These are phyloP conservation scores for Pharmacophagus antenor DNA, from an alignment of 2,888 invertebrate species.

Conservation along the genomic window DNA sequence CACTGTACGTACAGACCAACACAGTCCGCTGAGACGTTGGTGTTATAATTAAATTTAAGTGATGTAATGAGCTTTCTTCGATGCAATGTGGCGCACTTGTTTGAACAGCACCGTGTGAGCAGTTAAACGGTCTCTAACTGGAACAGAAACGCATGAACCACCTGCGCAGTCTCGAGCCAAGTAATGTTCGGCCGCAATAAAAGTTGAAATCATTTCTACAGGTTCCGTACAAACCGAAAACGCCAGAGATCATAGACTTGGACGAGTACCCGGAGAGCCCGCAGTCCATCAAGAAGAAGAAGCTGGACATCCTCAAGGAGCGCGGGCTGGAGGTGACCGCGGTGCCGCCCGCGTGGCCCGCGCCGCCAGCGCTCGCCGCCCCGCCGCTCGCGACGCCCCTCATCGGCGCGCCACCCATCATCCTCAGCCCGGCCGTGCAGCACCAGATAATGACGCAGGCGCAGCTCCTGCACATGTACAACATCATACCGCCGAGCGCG, in stretches of 20 bases:
- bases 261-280: slow-evolving; percentile 79
- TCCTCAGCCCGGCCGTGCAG: slow-evolving; percentile 63
- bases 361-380: slow-evolving; percentile 35
- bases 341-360: slow-evolving; percentile 67
- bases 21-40: no score
- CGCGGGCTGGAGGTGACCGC: slow-evolving; percentile 89
- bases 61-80: no score
- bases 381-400: slow-evolving; percentile 36
- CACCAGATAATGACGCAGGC: slow-evolving; percentile 76
- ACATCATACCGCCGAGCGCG: slow-evolving; percentile 55
- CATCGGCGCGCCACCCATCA: slow-evolving; percentile 45
- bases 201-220: slow-evolving; percentile 40
- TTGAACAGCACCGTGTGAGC: no score
- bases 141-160: no score
- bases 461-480: slow-evolving; percentile 68
- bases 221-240: slow-evolving; percentile 82
- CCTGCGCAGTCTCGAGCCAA: no score
- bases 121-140: no score
- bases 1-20: no score
- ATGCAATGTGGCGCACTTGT: no score
- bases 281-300: slow-evolving; percentile 82
- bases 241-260: slow-evolving; percentile 84
- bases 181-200: no score
- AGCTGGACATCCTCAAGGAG: slow-evolving; percentile 87
- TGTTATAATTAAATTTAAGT: no score